Evolutionary conservation across 2,113 vertebrate genomes (phyloP), one percentile per base, ranked within the genome.

Genomic region (Tauraco erythrolophus): DNA sequence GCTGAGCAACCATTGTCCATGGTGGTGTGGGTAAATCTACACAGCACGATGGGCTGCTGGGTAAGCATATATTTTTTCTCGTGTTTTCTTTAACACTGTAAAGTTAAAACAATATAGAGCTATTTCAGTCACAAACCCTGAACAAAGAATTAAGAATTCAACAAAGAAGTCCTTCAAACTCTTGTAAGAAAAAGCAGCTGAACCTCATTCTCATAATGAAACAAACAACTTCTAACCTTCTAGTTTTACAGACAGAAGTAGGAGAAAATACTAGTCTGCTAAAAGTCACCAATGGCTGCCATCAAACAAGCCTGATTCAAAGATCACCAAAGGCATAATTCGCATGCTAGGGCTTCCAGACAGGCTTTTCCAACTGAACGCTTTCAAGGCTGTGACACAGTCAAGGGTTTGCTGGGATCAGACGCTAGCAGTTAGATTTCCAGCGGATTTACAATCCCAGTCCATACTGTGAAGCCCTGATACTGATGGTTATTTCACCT

Each of bases 1-100:
- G 62, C 82, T 88, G 88, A 80, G 84, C 66, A 93, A 37, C 70
- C 82, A 92, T 94, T 97, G 91, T 96, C 25, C n/a, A 2, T n/a
- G 62, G 25, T 54, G 54, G 24, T 64, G 50, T 39, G 90, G 30
- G 21, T 71, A 84, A 75, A 84, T 27, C 54, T 86, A 22, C 60
- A 24, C 25, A 70, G 79, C 54, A 88, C 76, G 86, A 74, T 33
- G 41, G 45, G 21, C 28, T 77, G 79, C n/a, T 50, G n/a, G 45
- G 54, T 58, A 14, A 66, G 19, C 51, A 74, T n/a, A 46, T 2
- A 30, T 86, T 84, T 94, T 71, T 19, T 75, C 72, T 58, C 19
- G 6, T 58, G 39, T 66, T 95, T 91, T 84, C 64, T 87, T 86
- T 81, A 54, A 41, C 54, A 45, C 0, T 56, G 17, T 56, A 56